Evolutionary conservation across 2,113 vertebrate species (phyloP).

Genomic region (Calyptomena viridis): DNA sequence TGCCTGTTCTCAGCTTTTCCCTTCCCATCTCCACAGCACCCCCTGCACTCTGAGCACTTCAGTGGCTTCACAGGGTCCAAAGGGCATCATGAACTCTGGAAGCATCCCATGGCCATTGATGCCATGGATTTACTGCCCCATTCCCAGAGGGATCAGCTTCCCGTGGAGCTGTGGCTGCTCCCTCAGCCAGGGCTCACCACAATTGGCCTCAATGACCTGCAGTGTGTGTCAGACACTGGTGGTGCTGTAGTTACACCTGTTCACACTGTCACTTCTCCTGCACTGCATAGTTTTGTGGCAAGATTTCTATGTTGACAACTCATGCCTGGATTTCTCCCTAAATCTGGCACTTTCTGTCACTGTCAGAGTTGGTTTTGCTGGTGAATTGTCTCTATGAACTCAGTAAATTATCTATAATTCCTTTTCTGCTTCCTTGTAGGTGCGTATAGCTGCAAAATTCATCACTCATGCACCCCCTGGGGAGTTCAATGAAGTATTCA

Average conservation of each 20-base stretch:
- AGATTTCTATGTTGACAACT: neutral
- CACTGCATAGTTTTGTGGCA: neutral
- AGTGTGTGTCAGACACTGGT: neutral
- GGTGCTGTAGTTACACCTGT: neutral
- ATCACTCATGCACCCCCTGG: slow-evolving; percentile 93
- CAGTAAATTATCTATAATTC: neutral
- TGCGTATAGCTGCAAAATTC: slow-evolving; percentile 92
- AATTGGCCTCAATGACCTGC: neutral
- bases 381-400: neutral
- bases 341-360: neutral
- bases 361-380: neutral
- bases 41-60: neutral
- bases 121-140: too few species aligned
- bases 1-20: neutral
- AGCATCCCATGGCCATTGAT: neutral
- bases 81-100: slow-evolving; percentile 2
- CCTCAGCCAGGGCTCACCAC: too few species aligned
- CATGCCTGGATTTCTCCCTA: neutral
- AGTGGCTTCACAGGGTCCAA: neutral
- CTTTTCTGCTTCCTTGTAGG: slow-evolving; percentile 65
- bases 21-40: neutral
- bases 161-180: too few species aligned
- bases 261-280: neutral
- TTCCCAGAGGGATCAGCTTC: neutral
- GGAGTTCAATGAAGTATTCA: slow-evolving; percentile 97